Evolutionary conservation across 1,140 invertebrate species (phyloP), one percentile per base, ranked within the genome.

Genomic region (Phocides pigmalion): DNA sequence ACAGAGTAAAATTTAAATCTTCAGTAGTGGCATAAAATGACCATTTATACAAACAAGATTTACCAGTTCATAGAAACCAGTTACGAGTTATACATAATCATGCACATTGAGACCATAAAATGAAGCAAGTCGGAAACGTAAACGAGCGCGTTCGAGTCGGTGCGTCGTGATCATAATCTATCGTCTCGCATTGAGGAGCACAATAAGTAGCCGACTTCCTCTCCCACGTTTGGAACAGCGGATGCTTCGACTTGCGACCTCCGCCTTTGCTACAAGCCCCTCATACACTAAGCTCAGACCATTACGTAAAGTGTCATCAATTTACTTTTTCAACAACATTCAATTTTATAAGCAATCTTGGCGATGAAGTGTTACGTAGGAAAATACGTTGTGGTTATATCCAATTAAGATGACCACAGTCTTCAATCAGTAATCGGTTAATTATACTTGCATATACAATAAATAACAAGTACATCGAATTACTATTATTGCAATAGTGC

Each of bases 121-220:
- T 64, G 67, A 72, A 56, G 64, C 68, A 75, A 81, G 65, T 73
- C 68, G 71, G 75, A 68, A 76, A 74, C 66, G 61, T 62, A 70
- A 82, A 83, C 70, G 76, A 70, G 66, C 70, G 72, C 67, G 75
- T 76, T 77, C 64, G 68, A 64, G 68, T 73, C 71, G 74, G 73
- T 67, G 62, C 56, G 56, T 73, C 62, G 81, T 69, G 84, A 89
- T 89, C 82, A 70, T 85, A 82, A 86, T 87, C 84, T 81, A 75
- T 74, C 82, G 87, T 87, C 84, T 85, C 84, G 87, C 81, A 84
- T 84, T 87, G 85, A 82, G 68, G 85, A 88, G 84, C 85, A 90
- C 87, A 87, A 86, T 90, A 86, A 88, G 85, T 85, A 87, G 76
- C 73, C 79, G 81, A 84, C 85, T 81, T 90, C 87, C 87, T 90